Evolutionary conservation across 2,888 invertebrate species (phyloP).

Genomic region (Hetaerina titia): DNA sequence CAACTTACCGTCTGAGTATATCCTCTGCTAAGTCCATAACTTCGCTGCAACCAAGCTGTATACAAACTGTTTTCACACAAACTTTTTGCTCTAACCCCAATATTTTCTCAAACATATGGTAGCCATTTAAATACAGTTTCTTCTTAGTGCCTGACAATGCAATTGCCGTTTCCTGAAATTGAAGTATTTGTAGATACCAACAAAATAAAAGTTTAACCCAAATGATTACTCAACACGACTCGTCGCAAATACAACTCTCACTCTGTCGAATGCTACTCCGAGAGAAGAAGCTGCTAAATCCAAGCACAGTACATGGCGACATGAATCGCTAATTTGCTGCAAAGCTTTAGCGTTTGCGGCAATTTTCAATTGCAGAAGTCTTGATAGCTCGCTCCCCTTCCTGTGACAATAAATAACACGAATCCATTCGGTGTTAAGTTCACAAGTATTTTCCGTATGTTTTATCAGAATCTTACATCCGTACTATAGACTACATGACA

Average conservation of each 20-base stretch:
- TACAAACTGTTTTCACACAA: constrained; percentile 36
- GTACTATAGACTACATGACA: too few species aligned
- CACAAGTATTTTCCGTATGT: too few species aligned
- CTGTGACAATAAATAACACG: background rate
- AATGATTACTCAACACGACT: too few species aligned
- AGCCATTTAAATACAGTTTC: constrained; percentile 22
- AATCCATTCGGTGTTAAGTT: too few species aligned
- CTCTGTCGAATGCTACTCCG: constrained; percentile 36
- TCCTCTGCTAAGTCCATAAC: constrained; percentile 34
- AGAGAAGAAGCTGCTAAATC: constrained; percentile 29
- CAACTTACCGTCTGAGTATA: constrained; percentile 7
- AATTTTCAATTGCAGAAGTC: constrained; percentile 40
- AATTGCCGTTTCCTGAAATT: constrained; percentile 5
- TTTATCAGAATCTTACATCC: too few species aligned
- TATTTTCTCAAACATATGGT: constrained; percentile 53
- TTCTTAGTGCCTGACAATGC: background rate
- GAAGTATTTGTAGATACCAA: background rate
- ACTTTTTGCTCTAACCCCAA: constrained; percentile 24
- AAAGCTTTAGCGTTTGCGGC: constrained; percentile 14
- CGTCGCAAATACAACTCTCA: too few species aligned
- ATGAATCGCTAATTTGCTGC: constrained; percentile 31
- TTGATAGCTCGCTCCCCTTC: constrained; percentile 32
- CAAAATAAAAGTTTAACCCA: too few species aligned
- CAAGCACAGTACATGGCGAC: constrained; percentile 42
- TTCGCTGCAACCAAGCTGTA: constrained; percentile 49